Percentiles rank a stretch among this genome's conserved stretches.
Evolutionary conservation across 1,140 invertebrate genomes (phyloP).

Genomic region (Protaetia brevitarsis): DNA sequence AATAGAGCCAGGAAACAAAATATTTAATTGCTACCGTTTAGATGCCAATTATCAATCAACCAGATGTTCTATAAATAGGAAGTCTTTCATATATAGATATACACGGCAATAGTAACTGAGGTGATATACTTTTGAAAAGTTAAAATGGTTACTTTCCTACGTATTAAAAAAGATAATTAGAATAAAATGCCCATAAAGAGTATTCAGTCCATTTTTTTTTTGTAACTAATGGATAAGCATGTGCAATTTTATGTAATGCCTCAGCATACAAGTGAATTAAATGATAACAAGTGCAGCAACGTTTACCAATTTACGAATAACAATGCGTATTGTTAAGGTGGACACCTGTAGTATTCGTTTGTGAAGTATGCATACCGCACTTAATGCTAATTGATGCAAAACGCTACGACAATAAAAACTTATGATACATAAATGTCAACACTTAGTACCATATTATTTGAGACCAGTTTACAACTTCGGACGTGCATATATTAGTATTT

Average conservation of each 20-base stretch:
- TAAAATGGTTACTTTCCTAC: too few relatives aligned
- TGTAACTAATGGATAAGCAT: too few relatives aligned
- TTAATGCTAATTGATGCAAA: slow-evolving; percentile 18
- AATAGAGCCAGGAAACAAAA: not conserved
- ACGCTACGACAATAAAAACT: not conserved
- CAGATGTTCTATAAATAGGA: not conserved
- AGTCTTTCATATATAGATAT: too few relatives aligned
- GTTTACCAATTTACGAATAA: too few relatives aligned
- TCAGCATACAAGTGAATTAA: too few relatives aligned
- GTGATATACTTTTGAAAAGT: too few relatives aligned
- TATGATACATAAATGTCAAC: slow-evolving; percentile 16
- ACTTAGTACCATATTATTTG: slow-evolving; percentile 11
- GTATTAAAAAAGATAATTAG: too few relatives aligned
- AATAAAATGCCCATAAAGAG: too few relatives aligned
- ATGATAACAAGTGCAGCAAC: too few relatives aligned
- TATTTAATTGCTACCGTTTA: slow-evolving; percentile 1
- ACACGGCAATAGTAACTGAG: too few relatives aligned
- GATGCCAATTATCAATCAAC: not conserved
- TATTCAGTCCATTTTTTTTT: too few relatives aligned
- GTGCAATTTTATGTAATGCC: too few relatives aligned
- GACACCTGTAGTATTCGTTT: not conserved
- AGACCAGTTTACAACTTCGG: slow-evolving; percentile 4
- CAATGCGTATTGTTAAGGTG: not conserved
- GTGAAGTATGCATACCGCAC: not conserved
- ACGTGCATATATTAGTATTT: slow-evolving; percentile 11